A percentile compares a stretch with the other conserved stretches of the same genome.
phyloP scores from a whole-genome alignment of 2,888 invertebrate species.

The Onchidella celtica region DNA sequence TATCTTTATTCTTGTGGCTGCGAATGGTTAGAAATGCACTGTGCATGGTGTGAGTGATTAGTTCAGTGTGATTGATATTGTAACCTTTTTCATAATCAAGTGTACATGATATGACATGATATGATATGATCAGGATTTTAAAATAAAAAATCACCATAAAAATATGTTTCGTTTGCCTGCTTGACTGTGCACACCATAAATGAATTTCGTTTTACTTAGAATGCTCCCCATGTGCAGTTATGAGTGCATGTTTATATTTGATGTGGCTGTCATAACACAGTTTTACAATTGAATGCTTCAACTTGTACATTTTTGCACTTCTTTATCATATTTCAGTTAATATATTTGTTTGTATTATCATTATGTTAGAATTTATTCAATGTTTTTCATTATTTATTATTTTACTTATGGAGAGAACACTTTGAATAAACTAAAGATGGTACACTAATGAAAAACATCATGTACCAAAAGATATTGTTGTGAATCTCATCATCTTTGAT shows the following conservation, averaged over 20 bases:
- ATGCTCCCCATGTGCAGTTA: constrained; percentile 19
- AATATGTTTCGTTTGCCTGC: neutral
- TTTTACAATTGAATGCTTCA: constrained; percentile 31
- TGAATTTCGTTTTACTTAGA: neutral
- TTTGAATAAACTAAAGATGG: constrained; percentile 8
- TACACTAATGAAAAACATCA: neutral
- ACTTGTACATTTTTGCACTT: constrained; percentile 36
- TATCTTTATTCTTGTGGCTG: too few species aligned
- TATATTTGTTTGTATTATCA: constrained; percentile 15
- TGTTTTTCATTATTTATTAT: neutral
- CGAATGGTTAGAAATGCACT: neutral
- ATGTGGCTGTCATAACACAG: constrained; percentile 28
- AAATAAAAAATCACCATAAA: neutral
- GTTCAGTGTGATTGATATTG: neutral
- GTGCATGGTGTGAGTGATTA: neutral
- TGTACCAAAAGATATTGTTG: constrained; percentile 26
- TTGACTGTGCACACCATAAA: neutral
- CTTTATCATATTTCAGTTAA: constrained; percentile 18
- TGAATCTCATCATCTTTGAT: constrained; percentile 25
- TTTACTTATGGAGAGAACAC: constrained; percentile 1
- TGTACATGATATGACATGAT: neutral
- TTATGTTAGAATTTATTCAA: constrained; percentile 13
- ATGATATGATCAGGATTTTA: too few species aligned
- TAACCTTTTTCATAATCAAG: neutral
- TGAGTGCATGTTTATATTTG: constrained; percentile 14